A percentile compares a stretch with the other conserved stretches of the same genome.
Conservation (phyloP, 1,140 invertebrate species). For the Drosophila malerkotliana region DNA sequence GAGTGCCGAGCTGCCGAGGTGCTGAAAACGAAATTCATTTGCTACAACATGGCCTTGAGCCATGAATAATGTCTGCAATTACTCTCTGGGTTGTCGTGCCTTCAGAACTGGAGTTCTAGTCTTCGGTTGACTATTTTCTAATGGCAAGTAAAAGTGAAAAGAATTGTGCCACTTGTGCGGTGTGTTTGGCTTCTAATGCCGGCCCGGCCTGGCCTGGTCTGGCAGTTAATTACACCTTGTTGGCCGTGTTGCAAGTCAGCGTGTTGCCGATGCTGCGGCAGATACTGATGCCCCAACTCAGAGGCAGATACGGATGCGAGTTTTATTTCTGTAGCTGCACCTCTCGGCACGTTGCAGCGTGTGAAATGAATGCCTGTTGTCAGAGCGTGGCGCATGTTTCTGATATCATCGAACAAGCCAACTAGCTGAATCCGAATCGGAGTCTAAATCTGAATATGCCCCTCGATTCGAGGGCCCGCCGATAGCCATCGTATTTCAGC, state of each 20-base stretch:
- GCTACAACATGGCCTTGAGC: slow-evolving; percentile 72
- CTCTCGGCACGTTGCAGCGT: slow-evolving; percentile 51
- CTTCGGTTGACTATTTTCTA: slow-evolving; percentile 57
- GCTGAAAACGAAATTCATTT: slow-evolving; percentile 79
- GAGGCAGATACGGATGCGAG: slow-evolving; percentile 1
- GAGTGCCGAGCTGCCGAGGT: slow-evolving; percentile 32
- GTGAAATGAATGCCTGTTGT: slow-evolving; percentile 75
- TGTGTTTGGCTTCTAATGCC: slow-evolving; percentile 59
- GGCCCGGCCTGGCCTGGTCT: slow-evolving; percentile 13
- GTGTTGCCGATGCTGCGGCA: slow-evolving; percentile 54
- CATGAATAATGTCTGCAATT: slow-evolving; percentile 80
- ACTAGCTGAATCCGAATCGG: slow-evolving; percentile 33
- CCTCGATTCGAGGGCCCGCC: slow-evolving; percentile 4
- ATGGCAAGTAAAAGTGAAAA: slow-evolving; percentile 67
- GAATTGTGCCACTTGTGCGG: slow-evolving; percentile 71
- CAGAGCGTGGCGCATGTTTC: slow-evolving; percentile 65
- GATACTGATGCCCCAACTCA: slow-evolving; percentile 11
- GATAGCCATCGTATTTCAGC: slow-evolving; percentile 62
- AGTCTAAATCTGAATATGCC: slow-evolving; percentile 9
- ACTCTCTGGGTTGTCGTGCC: slow-evolving; percentile 69
- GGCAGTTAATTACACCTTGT: slow-evolving; percentile 75
- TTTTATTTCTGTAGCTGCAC: slow-evolving; percentile 13
- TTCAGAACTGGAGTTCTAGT: slow-evolving; percentile 22
- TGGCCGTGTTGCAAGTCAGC: slow-evolving; percentile 74
- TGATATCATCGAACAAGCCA: slow-evolving; percentile 75